Evolutionary conservation across 2,888 invertebrate genomes (phyloP).

Genomic region (Lysandra bellargus): DNA sequence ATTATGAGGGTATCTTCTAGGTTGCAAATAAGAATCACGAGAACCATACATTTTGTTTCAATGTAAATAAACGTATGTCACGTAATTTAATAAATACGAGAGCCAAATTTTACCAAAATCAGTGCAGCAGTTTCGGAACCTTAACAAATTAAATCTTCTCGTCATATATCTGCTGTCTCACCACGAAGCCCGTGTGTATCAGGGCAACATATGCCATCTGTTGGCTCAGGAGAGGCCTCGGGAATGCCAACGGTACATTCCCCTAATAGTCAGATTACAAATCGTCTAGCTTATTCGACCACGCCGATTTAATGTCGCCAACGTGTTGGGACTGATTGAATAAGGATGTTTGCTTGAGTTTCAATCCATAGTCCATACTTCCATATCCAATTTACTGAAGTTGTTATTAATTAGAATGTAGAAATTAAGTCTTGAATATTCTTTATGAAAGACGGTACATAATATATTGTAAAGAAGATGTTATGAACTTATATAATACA

Average conservation of each 20-base stretch:
- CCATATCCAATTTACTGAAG: too few relatives aligned
- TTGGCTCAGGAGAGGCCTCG: constrained; percentile 42
- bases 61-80: too few relatives aligned
- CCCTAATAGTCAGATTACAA: constrained; percentile 64
- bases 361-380: neutral
- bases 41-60: too few relatives aligned
- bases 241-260: constrained; percentile 58
- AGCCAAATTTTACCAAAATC: neutral
- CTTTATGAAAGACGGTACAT: too few relatives aligned
- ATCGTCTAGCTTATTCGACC: constrained; percentile 50
- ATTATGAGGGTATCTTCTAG: too few relatives aligned
- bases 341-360: neutral
- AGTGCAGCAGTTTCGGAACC: neutral
- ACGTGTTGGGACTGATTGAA: constrained; percentile 11
- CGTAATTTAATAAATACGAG: too few relatives aligned
- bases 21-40: too few relatives aligned
- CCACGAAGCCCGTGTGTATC: constrained; percentile 5
- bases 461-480: too few relatives aligned
- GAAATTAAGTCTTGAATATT: too few relatives aligned
- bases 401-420: too few relatives aligned
- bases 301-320: constrained; percentile 36
- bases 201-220: constrained; percentile 55
- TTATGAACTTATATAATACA: too few relatives aligned
- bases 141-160: neutral
- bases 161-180: neutral